Evolutionary conservation across 2,888 invertebrate genomes (phyloP).

Genomic region (Ophion ellenae): DNA sequence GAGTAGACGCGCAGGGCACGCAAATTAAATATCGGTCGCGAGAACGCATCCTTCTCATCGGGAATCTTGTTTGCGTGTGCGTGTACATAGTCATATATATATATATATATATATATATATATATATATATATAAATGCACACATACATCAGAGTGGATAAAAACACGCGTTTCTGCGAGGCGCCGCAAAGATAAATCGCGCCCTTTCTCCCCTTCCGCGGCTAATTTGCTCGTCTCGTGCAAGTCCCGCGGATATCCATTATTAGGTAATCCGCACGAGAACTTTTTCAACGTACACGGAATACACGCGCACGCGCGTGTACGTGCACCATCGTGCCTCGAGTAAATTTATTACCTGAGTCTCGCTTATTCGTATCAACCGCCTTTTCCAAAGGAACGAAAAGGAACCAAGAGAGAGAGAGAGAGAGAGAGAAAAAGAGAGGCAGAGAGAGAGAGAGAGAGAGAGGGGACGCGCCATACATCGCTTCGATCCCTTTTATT

Average conservation of each 20-base stretch:
- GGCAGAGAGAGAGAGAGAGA: not conserved
- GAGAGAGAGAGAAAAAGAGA: not conserved
- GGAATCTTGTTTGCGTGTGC: constrained; percentile 75
- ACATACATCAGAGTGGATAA: constrained; percentile 49
- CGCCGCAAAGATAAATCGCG: constrained; percentile 80
- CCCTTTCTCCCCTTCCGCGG: constrained; percentile 53
- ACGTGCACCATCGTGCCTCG: constrained; percentile 4
- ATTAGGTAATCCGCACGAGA: constrained; percentile 78
- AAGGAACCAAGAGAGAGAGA: not conserved
- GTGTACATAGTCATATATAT: constrained; percentile 64
- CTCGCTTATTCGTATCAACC: constrained; percentile 30
- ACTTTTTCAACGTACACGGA: constrained; percentile 69
- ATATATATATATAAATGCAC: not conserved
- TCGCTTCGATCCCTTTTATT: constrained; percentile 6
- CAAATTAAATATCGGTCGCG: constrained; percentile 78
- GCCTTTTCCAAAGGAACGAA: constrained; percentile 6
- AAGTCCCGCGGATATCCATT: constrained; percentile 77
- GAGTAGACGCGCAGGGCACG: constrained; percentile 70
- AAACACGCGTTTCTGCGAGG: constrained; percentile 69
- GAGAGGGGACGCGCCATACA: not conserved
- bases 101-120: constrained; percentile 16
- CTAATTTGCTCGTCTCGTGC: constrained; percentile 81
- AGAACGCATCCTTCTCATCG: constrained; percentile 42
- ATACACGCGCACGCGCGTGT: not conserved
- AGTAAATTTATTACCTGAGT: constrained; percentile 23